Evolutionary conservation across 2,888 invertebrate species (phyloP), one percentile per base, ranked within the genome.

Genomic region (Eutolmus rufibarbis): DNA sequence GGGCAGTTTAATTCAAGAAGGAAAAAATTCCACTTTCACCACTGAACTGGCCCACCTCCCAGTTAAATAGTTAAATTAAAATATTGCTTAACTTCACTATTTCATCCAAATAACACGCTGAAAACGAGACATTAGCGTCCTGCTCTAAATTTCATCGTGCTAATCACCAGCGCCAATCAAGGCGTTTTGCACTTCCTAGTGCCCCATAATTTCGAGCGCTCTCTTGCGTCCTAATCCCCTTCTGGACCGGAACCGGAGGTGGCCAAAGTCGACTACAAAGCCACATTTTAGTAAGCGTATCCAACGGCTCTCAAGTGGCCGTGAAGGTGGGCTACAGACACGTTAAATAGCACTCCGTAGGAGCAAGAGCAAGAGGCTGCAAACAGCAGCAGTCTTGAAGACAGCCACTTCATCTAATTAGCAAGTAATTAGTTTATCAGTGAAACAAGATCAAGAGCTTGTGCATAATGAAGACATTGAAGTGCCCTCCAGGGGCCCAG

Each of bases 371-470:
- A 40, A 74, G 37, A 74, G 37, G 76, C 37, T 76, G n/a, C 43
- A 28, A 74, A 43, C 31, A 43, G n/a, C 46, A 23, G 43, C 34
- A 31, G 28, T 34, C 74, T 56, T 34, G 51, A 74, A 77, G 76
- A 77, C 37, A 77, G 46, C 31, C 14, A 31, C 51, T 51, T 23
- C 85, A 85, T 56, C 77, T 86, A 86, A 86, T 86, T 86, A 86
- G 86, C 77, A 86, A 56, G 56, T 86, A 86, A 86, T 86, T 86
- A 86, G 86, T 86, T 86, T 86, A 86, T 86, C 76, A 86, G 77
- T 76, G 86, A 56, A 86, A 86, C 77, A 77, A 86, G 77, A 86
- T 86, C 77, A 77, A 86, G 57, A 56, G 56, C 85, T 84, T n/a
- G 9, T 43, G 34, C 46, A 46, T 85, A 74, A 85, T 85, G 85